Conservation (phyloP, 2,888 invertebrate species). For the Melangyna quadrimaculata region DNA sequence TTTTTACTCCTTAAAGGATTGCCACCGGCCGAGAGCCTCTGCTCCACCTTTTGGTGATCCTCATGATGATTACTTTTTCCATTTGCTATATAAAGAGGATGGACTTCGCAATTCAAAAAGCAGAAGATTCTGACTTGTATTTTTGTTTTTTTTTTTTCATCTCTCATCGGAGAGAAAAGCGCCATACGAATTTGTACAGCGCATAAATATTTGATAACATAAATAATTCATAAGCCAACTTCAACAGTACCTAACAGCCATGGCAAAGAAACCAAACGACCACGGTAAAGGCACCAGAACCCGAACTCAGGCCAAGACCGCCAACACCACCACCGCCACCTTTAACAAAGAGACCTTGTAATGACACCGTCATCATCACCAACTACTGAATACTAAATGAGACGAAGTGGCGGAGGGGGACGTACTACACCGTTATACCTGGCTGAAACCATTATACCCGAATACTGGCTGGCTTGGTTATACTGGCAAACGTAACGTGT, state of each 20-base stretch:
- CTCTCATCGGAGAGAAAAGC: conserved; percentile 16
- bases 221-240: conserved; percentile 71
- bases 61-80: conserved; percentile 68
- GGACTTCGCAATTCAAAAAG: conserved; percentile 4
- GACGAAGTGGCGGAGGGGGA: conserved; percentile 20
- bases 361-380: conserved; percentile 57
- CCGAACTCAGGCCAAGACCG: neutral
- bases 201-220: conserved; percentile 70
- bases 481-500: conserved; percentile 38
- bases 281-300: conserved; percentile 1
- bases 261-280: conserved; percentile 9
- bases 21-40: neutral
- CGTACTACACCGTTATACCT: neutral
- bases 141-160: conserved; percentile 16
- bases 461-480: neutral
- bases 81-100: conserved; percentile 43
- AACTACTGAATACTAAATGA: conserved; percentile 66
- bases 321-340: conserved; percentile 3
- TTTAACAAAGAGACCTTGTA: conserved; percentile 48
- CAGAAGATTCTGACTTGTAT: neutral
- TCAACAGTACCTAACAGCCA: conserved; percentile 14
- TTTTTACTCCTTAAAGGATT: conserved; percentile 10
- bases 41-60: conserved; percentile 18
- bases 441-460: neutral
- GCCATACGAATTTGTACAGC: conserved; percentile 63